Percentiles rank a stretch among this genome's conserved stretches.
Conservation (phyloP, 2,888 invertebrate species). For the Campoletis raptor region DNA sequence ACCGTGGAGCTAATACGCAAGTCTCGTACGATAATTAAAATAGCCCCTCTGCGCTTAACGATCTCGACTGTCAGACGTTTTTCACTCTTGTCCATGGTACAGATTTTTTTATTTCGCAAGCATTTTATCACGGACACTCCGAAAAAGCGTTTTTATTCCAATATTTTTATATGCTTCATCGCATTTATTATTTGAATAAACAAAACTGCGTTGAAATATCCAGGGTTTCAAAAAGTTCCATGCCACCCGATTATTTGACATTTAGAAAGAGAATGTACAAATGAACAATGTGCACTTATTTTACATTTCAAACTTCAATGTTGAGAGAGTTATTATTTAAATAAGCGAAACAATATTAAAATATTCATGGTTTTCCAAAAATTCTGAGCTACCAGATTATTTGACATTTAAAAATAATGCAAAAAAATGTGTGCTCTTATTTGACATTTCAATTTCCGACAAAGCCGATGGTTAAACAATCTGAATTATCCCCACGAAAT, state of each 20-base stretch:
- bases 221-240: not conserved
- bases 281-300: too few relatives aligned
- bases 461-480: too few relatives aligned
- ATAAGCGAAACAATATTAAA: too few relatives aligned
- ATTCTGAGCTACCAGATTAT: too few relatives aligned
- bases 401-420: too few relatives aligned
- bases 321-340: too few relatives aligned
- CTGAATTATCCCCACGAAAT: too few relatives aligned
- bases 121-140: not conserved
- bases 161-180: not conserved
- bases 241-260: not conserved
- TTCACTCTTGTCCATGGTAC: slow-evolving; percentile 30
- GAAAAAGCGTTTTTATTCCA: not conserved
- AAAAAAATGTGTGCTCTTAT: not conserved
- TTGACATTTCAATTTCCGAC: too few relatives aligned
- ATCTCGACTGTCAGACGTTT: slow-evolving; percentile 41
- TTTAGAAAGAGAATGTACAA: too few relatives aligned
- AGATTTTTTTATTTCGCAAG: not conserved
- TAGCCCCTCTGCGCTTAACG: slow-evolving; percentile 54
- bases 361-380: too few relatives aligned
- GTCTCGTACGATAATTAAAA: slow-evolving; percentile 77
- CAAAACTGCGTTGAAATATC: not conserved
- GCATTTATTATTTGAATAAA: not conserved
- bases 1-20: slow-evolving; percentile 72
- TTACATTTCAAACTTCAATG: too few relatives aligned